These are phyloP conservation scores for Xylota segnis DNA, from an alignment of 2,888 invertebrate genomes.

Conservation along the genomic window DNA sequence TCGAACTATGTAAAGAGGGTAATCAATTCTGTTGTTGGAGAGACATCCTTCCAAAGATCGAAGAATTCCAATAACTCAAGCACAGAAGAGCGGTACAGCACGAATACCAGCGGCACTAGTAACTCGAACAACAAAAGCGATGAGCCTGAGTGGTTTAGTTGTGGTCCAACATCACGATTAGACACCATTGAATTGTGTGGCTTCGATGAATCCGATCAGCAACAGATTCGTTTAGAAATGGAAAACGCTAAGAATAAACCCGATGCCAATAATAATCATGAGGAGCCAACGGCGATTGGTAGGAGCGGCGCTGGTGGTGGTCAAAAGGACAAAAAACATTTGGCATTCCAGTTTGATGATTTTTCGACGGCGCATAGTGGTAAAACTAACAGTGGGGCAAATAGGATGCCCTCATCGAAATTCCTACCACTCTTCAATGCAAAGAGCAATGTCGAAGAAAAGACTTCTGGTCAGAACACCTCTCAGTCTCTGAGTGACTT, in stretches of 20 bases:
- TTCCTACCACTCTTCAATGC: slow-evolving; percentile 62
- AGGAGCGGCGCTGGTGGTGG: slow-evolving; percentile 5
- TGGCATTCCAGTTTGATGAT: slow-evolving; percentile 70
- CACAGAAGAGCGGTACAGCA: slow-evolving; percentile 80
- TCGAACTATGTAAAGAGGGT: slow-evolving; percentile 83
- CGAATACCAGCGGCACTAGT: slow-evolving; percentile 37
- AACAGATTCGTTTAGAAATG: slow-evolving; percentile 69
- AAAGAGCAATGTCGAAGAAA: slow-evolving; percentile 44
- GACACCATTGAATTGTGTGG: slow-evolving; percentile 83
- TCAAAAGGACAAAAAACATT: slow-evolving; percentile 74
- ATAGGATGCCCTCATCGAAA: slow-evolving; percentile 52
- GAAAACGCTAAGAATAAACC: slow-evolving; percentile 38
- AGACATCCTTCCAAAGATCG: slow-evolving; percentile 65
- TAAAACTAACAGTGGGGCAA: background rate
- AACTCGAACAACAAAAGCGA: slow-evolving; percentile 79
- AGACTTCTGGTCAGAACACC: slow-evolving; percentile 34
- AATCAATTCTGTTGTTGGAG: slow-evolving; percentile 80
- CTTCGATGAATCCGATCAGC: slow-evolving; percentile 82
- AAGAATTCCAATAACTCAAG: slow-evolving; percentile 51
- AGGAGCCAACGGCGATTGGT: slow-evolving; percentile 20
- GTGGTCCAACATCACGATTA: slow-evolving; percentile 82
- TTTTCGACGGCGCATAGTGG: slow-evolving; percentile 54
- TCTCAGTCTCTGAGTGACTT: slow-evolving; percentile 82
- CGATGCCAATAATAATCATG: slow-evolving; percentile 62
- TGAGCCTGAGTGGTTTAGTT: slow-evolving; percentile 83